These are phyloP conservation scores for Salticus scenicus DNA, from an alignment of 2,888 invertebrate species.

Conservation along the genomic window DNA sequence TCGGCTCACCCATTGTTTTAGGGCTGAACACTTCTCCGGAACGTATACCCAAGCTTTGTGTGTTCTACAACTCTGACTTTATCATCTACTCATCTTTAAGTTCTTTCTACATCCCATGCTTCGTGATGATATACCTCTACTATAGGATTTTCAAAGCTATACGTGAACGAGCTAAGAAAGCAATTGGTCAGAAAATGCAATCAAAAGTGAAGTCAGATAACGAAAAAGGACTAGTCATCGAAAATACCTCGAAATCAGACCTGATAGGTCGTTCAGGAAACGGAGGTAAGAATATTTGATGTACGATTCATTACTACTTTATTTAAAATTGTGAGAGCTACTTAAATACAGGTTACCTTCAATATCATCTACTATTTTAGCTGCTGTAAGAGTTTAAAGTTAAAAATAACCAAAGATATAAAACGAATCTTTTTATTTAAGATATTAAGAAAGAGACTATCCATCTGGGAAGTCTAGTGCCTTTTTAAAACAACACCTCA, in stretches of 20 bases:
- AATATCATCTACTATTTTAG: too few species aligned
- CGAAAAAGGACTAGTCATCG: slow-evolving; percentile 12
- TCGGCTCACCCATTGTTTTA: slow-evolving; percentile 96
- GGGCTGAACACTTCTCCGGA: slow-evolving; percentile 96
- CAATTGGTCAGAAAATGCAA: slow-evolving; percentile 81
- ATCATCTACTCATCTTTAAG: slow-evolving; percentile 98
- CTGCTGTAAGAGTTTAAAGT: too few species aligned
- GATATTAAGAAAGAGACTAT: too few species aligned
- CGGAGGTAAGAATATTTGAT: not conserved
- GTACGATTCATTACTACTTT: too few species aligned
- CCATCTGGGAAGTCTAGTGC: too few species aligned
- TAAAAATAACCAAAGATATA: too few species aligned
- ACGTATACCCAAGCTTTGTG: slow-evolving; percentile 84
- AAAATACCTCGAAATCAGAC: slow-evolving; percentile 21
- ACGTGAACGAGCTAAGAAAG: slow-evolving; percentile 88
- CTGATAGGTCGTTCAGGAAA: not conserved
- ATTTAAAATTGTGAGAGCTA: too few species aligned
- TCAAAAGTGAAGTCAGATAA: not conserved
- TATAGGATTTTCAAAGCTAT: slow-evolving; percentile 97
- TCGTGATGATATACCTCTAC: slow-evolving; percentile 98
- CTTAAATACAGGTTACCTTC: too few species aligned
- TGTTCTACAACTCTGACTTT: slow-evolving; percentile 98
- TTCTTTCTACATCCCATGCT: slow-evolving; percentile 98
- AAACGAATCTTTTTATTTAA: too few species aligned
- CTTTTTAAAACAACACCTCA: too few species aligned